Base-by-base conservation (phyloP, 1,140 invertebrate species). In the Megalopta genalis region DNA sequence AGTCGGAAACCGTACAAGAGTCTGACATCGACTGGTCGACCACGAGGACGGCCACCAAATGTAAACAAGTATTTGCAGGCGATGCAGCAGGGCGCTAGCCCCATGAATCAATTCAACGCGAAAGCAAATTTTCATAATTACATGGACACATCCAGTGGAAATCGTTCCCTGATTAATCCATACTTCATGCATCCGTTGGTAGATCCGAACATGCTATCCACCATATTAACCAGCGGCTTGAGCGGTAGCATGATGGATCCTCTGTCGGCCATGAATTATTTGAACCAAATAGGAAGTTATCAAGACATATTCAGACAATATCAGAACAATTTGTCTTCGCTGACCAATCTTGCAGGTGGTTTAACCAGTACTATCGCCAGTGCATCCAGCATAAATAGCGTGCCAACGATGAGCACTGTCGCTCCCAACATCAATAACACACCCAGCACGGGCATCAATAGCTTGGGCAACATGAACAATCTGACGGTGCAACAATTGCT, bases 41-140 rank as follows among this genome's bases (percentile, higher is more conserved):
- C 92, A 2, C 88, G 92, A 3, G 92, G 92, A 67, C 86, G 92
- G 8, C 92, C 92, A 1, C 90, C 91, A 2, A 92, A 91, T 46
- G 82, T 89, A 12, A 92, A 92, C 65, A 93, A 93, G 59, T 90
- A 91, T 52, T 76, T 88, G 10, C 87, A 88, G 39, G 71, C 87
- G 1, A 73, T 90, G 27, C 88, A 89, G 23, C 90, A 89, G 39
- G 76, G 60, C 9, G 80, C 82, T 8, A 84, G 68, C 0, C 49
- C 90, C 42, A 83, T 88, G 80, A 90, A 88, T 82, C 90, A 91
- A n/a, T 91, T 89, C 66, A 85, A 82, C 74, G 68, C 87, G 60
- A 90, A 91, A 78, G 71, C 62, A 67, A 87, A 77, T 78, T 92
- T 87, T 66, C 42, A 85, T 27, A 91, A 86, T 84, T 92, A 90